A percentile compares a stretch with the other conserved stretches of the same genome.
Evolutionary conservation across 2,113 vertebrate genomes (phyloP).

Genomic region (Triplophysa siluroides): DNA sequence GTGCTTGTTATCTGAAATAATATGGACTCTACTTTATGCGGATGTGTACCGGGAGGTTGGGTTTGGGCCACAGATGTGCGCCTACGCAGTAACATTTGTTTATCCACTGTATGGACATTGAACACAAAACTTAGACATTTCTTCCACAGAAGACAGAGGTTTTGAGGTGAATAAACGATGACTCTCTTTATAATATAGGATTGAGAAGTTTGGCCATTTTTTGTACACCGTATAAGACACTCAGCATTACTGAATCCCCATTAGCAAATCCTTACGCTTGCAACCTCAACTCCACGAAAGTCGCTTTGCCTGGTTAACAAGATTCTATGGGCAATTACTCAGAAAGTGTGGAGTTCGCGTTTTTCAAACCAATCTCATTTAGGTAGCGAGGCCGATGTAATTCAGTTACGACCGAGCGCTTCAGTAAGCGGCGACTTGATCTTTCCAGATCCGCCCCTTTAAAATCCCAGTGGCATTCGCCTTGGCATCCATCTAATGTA

Average conservation of each 20-base stretch:
- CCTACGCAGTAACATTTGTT: too few species aligned
- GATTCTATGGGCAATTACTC: slow-evolving; percentile 66
- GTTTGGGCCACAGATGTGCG: too few species aligned
- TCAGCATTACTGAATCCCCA: slow-evolving; percentile 46
- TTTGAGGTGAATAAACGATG: too few species aligned
- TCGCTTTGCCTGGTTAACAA: slow-evolving; percentile 60
- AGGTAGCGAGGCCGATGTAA: slow-evolving; percentile 58
- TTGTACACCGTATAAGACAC: background rate
- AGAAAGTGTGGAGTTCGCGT: slow-evolving; percentile 63
- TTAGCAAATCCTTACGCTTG: slow-evolving; percentile 51
- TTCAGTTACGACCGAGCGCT: slow-evolving; percentile 62
- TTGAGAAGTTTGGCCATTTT: slow-evolving; percentile 41
- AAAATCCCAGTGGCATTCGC: background rate
- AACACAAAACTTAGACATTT: too few species aligned
- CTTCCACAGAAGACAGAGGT: too few species aligned
- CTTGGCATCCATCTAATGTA: slow-evolving; percentile 58
- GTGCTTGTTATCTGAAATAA: too few species aligned
- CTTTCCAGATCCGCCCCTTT: slow-evolving; percentile 39
- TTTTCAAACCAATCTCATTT: slow-evolving; percentile 63
- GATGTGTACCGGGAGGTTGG: too few species aligned
- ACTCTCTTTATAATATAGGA: too few species aligned
- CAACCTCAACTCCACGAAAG: slow-evolving; percentile 51
- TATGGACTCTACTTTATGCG: too few species aligned
- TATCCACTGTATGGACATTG: too few species aligned
- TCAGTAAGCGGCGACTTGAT: slow-evolving; percentile 57